Percentiles rank a stretch among this genome's conserved stretches.
phyloP scores from a whole-genome alignment of 2,888 invertebrate genomes.

The Yponomeuta evonymella region DNA sequence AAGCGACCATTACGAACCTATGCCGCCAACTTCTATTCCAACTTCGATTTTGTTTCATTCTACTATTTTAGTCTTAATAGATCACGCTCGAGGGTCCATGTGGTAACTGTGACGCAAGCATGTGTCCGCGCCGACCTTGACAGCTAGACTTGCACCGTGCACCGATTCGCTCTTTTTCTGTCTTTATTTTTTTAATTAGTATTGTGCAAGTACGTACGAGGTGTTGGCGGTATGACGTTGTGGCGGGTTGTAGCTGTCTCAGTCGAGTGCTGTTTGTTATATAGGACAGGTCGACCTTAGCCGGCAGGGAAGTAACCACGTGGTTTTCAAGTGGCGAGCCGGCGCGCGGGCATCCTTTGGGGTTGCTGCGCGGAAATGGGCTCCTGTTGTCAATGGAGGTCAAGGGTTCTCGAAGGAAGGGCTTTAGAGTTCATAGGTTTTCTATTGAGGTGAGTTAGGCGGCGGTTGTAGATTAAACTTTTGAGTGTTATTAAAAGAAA shows the following conservation, averaged over 20 bases:
- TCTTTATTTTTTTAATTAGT: slow-evolving; percentile 9
- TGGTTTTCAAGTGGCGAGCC: neutral
- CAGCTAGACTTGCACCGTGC: neutral
- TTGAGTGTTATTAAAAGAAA: neutral
- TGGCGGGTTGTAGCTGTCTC: slow-evolving; percentile 56
- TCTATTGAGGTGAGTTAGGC: neutral
- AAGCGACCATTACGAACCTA: slow-evolving; percentile 6
- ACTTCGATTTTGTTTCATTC: neutral
- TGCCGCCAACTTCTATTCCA: neutral
- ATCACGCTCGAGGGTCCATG: slow-evolving; percentile 12
- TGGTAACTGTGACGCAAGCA: slow-evolving; percentile 9
- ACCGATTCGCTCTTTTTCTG: slow-evolving; percentile 2
- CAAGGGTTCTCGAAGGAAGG: too few species aligned
- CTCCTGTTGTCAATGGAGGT: neutral
- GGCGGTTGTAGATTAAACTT: neutral
- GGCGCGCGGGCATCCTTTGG: neutral
- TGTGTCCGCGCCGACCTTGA: slow-evolving; percentile 15
- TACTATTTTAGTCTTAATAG: slow-evolving; percentile 1
- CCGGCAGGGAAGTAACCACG: slow-evolving; percentile 42
- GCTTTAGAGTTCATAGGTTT: neutral
- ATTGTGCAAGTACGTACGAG: slow-evolving; percentile 21
- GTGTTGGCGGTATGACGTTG: slow-evolving; percentile 60
- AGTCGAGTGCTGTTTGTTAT: slow-evolving; percentile 56
- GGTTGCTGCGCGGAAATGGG: neutral
- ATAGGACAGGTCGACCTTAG: slow-evolving; percentile 71